These are phyloP conservation scores for Acromyrmex charruanus DNA, from an alignment of 1,140 invertebrate species.

Conservation along the genomic window DNA sequence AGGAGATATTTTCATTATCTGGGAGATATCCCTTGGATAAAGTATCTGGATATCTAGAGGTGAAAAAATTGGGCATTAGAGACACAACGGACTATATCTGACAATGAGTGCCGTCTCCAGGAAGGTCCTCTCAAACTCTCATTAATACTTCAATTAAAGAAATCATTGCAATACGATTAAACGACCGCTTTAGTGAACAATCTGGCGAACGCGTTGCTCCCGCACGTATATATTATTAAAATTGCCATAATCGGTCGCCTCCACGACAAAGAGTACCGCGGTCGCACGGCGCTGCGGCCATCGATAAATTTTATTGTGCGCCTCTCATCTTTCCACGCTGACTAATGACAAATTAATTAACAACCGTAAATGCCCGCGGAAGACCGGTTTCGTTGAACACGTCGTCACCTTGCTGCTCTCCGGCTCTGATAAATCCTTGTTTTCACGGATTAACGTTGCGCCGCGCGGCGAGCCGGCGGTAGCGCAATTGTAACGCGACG, in stretches of 20 bases:
- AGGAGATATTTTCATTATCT: no score
- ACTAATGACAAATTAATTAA: slow-evolving; percentile 82
- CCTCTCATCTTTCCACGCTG: slow-evolving; percentile 67
- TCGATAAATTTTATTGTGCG: slow-evolving; percentile 74
- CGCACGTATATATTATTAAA: neutral
- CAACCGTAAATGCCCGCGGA: slow-evolving; percentile 66
- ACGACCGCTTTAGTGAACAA: neutral
- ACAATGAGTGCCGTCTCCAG: no score
- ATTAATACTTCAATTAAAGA: neutral
- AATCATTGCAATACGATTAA: neutral
- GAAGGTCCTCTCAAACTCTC: no score
- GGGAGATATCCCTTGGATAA: no score
- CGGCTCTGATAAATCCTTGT: slow-evolving; percentile 69
- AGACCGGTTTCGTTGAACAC: slow-evolving; percentile 75
- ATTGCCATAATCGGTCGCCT: slow-evolving; percentile 16
- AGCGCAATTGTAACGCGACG: slow-evolving; percentile 65
- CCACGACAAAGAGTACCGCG: slow-evolving; percentile 37
- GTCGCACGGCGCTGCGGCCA: slow-evolving; percentile 29
- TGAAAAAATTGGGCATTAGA: no score
- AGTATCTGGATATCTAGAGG: no score
- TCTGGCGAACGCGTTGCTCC: neutral
- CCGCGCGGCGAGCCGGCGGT: neutral
- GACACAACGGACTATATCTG: no score
- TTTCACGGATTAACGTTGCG: slow-evolving; percentile 57
- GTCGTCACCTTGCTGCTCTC: slow-evolving; percentile 45